Evolutionary conservation across 2,113 vertebrate genomes (phyloP), one percentile per base, ranked within the genome.

Genomic region (Casuarius casuarius): DNA sequence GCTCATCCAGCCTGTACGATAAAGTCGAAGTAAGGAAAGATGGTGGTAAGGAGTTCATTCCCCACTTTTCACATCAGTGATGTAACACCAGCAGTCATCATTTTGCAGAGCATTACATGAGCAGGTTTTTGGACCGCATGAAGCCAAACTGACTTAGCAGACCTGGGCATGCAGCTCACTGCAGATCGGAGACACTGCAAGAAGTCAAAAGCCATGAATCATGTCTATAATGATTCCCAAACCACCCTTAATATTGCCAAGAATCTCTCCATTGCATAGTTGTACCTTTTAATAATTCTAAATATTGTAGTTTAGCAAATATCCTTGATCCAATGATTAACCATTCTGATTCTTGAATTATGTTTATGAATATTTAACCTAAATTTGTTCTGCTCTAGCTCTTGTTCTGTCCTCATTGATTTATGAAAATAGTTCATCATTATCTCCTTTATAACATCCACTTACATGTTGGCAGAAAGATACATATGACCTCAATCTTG

Each of bases 361-460:
- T 9, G 11, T 21, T 71, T 97, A 89, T 10, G 1, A 89, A 83
- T 92, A 87, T 85, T 92, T 91, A 91, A 94, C 44, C 21, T 79
- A 84, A 84, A 51, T 61, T 78, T 52, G 74, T 54, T 89, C 77
- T 84, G 79, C 73, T 71, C 5, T 66, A 66, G 26, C 73, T 84
- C 86, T 84, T 92, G 51, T 25, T 81, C 79, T 92, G 65, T 89
- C 44, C 62, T 89, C 21, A 17, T 1, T 38, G 49, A 94, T 75
- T 92, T 89, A 78, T 76, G 44, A 91, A 94, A 95, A 91, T 12
- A 95, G 84, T 85, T 96, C 19, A 84, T 88, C 44, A 67, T 91
- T 90, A 88, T 80, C 65, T 87, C 35, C 33, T 56, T 48, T 80
- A 35, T 73, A 87, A 68, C 52, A 80, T 54, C 59, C 38, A n/a